Conservation (phyloP, 2,113 vertebrate genomes). For the Alligator mississippiensis region DNA sequence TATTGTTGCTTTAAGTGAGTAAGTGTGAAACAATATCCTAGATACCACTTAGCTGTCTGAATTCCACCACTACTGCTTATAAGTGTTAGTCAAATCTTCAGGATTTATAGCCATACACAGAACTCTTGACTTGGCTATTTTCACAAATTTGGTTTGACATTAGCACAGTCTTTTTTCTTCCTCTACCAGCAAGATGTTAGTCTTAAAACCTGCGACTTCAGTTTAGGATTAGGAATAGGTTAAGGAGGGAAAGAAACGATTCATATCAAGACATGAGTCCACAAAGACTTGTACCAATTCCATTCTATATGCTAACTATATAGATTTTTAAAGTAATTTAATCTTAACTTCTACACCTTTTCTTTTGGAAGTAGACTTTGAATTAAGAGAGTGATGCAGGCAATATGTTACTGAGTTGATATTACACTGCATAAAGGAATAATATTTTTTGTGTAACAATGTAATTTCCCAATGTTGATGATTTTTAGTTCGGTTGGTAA, state of each 20-base stretch:
- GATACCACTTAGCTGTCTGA: background rate
- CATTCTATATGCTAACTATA: background rate
- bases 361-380: background rate
- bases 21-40: background rate
- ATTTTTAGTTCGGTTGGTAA: background rate
- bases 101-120: background rate
- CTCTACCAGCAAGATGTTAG: background rate
- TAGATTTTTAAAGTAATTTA: background rate
- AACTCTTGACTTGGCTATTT: background rate
- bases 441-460: background rate
- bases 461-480: background rate
- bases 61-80: background rate
- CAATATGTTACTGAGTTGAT: background rate
- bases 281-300: background rate
- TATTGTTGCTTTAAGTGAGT: background rate
- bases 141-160: background rate
- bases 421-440: background rate
- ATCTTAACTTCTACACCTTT: background rate
- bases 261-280: accelerated
- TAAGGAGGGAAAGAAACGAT: background rate
- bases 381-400: background rate
- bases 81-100: background rate
- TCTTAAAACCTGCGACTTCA: background rate
- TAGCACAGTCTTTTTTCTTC: background rate
- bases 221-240: background rate